Percentiles rank a stretch among this genome's conserved stretches.
phyloP scores from a whole-genome alignment of 2,113 vertebrate species.

The Apistogramma diplotaenia region DNA sequence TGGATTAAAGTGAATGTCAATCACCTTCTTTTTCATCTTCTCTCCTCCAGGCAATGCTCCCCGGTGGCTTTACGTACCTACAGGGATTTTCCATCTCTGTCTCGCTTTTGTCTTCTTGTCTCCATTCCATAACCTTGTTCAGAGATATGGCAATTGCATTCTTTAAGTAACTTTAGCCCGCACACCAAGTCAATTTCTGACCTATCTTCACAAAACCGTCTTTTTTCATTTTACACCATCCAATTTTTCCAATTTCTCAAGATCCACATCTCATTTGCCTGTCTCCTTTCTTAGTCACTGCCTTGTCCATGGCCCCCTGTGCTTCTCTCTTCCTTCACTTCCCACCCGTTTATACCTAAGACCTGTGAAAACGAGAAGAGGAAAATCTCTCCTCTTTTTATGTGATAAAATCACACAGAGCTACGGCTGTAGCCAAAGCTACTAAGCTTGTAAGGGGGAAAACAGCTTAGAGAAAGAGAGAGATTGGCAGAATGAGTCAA shows the following conservation, averaged over 20 bases:
- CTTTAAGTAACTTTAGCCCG: constrained; percentile 5
- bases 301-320: not conserved
- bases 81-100: constrained; percentile 47
- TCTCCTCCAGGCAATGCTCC: constrained; percentile 51
- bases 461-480: constrained; percentile 44
- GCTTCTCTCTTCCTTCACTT: constrained; percentile 8
- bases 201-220: not conserved
- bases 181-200: constrained; percentile 28
- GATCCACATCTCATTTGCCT: constrained; percentile 35
- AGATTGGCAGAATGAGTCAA: constrained; percentile 44
- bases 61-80: constrained; percentile 53
- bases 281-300: not conserved
- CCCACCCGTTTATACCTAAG: constrained; percentile 49
- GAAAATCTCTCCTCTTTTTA: constrained; percentile 44
- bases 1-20: constrained; percentile 72
- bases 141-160: constrained; percentile 45
- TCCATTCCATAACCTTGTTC: constrained; percentile 21
- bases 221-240: not conserved
- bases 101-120: constrained; percentile 24
- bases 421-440: constrained; percentile 32
- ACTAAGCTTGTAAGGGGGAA: constrained; percentile 42
- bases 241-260: constrained; percentile 4
- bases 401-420: constrained; percentile 55
- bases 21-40: constrained; percentile 64
- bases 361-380: constrained; percentile 37